These are phyloP conservation scores for Semaprochilodus insignis DNA, from an alignment of 2,797 vertebrate genomes.

Conservation along the genomic window DNA sequence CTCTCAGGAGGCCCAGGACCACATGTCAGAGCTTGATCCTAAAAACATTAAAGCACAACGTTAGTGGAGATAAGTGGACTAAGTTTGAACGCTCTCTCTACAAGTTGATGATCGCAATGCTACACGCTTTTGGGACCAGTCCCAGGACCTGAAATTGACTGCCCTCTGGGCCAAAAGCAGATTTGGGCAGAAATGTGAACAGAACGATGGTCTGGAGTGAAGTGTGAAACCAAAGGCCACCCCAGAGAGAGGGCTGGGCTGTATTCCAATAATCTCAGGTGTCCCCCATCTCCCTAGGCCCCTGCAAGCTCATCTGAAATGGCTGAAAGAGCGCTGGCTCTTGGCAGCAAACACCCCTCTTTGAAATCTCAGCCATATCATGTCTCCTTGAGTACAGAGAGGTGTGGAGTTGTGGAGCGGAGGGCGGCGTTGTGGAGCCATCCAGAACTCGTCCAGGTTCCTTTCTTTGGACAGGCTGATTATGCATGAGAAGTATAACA, in stretches of 20 bases:
- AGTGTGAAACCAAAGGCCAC: conserved; percentile 17
- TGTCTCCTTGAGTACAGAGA: not conserved
- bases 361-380: not conserved
- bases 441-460: conserved; percentile 1
- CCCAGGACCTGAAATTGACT: not conserved
- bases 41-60: not conserved
- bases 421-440: too few species aligned
- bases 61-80: not conserved
- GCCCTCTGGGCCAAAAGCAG: not conserved
- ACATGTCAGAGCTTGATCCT: not conserved
- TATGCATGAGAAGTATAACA: not conserved
- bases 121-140: not conserved
- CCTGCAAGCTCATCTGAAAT: conserved; percentile 10
- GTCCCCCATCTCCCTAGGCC: not conserved
- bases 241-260: conserved; percentile 11
- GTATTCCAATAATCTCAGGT: conserved; percentile 3
- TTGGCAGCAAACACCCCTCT: conserved; percentile 1
- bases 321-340: not conserved
- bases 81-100: not conserved
- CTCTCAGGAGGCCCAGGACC: not conserved
- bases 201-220: not conserved
- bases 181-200: not conserved
- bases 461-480: not conserved
- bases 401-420: not conserved
- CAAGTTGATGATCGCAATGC: not conserved